Evolutionary conservation across 2,113 vertebrate species (phyloP).

Genomic region (Budorcas taxicolor): DNA sequence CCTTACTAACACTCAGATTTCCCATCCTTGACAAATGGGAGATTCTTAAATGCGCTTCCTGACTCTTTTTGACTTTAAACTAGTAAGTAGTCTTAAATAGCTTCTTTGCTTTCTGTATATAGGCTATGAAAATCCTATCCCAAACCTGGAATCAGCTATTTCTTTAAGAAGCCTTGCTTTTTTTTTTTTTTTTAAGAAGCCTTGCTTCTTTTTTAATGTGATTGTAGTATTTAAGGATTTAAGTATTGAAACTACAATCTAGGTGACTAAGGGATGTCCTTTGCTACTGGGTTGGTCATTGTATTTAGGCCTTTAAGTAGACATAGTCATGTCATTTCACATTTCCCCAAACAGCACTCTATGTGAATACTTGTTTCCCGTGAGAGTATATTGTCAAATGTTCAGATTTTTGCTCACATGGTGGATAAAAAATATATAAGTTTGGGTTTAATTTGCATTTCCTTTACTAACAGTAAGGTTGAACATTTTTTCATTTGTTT

Average conservation of each 20-base stretch:
- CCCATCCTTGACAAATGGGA: background rate
- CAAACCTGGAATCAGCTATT: background rate
- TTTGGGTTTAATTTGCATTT: background rate
- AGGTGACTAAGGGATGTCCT: background rate
- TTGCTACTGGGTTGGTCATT: background rate
- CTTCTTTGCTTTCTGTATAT: background rate
- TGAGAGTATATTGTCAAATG: background rate
- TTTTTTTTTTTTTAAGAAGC: background rate
- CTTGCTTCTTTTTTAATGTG: background rate
- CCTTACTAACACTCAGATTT: background rate
- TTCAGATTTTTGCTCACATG: background rate
- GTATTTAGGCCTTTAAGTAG: background rate
- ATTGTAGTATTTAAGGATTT: background rate
- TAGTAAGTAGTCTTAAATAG: background rate
- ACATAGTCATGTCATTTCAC: background rate
- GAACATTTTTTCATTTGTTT: background rate
- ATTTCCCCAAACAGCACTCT: background rate
- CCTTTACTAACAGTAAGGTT: background rate
- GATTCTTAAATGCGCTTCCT: background rate
- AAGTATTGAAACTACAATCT: background rate
- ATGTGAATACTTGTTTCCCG: background rate
- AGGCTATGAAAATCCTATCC: background rate
- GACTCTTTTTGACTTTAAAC: background rate
- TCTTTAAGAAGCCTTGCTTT: background rate
- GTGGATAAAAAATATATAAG: background rate